Percentiles rank a stretch among this genome's conserved stretches.
Evolutionary conservation across 2,113 vertebrate genomes (phyloP).

Genomic region (Tupaia chinensis): DNA sequence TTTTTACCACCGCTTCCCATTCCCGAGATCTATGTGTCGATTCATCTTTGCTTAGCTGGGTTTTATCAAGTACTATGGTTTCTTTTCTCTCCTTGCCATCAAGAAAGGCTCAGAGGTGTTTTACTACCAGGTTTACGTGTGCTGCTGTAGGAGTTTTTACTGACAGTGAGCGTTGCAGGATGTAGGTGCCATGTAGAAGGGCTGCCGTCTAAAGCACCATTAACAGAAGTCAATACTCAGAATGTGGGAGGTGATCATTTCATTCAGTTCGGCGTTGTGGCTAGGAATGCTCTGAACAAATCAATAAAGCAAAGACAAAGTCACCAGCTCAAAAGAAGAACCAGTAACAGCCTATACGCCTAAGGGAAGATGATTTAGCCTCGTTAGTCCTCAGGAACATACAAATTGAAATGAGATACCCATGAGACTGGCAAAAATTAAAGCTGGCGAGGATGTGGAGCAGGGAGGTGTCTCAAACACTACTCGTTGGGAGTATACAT

Average conservation of each 20-base stretch:
- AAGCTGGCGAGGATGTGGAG: not conserved
- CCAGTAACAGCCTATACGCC: not conserved
- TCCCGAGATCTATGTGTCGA: not conserved
- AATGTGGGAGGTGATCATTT: not conserved
- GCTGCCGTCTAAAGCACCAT: not conserved
- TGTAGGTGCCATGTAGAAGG: not conserved
- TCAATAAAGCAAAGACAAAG: slow-evolving; percentile 52
- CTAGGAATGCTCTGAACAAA: not conserved
- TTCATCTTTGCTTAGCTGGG: slow-evolving; percentile 16
- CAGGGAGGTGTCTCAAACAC: not conserved
- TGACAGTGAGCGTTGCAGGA: not conserved
- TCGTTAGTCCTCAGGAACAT: not conserved
- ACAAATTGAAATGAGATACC: not conserved
- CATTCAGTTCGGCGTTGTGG: not conserved
- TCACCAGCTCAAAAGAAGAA: slow-evolving; percentile 36
- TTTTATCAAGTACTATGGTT: not conserved
- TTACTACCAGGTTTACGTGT: not conserved
- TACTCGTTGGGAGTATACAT: not conserved
- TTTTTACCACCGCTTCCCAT: not conserved
- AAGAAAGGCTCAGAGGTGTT: not conserved
- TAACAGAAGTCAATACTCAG: not conserved
- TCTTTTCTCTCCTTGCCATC: not conserved
- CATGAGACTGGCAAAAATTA: slow-evolving; percentile 3
- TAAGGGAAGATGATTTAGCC: not conserved
- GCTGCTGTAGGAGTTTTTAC: not conserved